Evolutionary conservation across 2,797 vertebrate species (phyloP).

Genomic region (Enoplosus armatus): DNA sequence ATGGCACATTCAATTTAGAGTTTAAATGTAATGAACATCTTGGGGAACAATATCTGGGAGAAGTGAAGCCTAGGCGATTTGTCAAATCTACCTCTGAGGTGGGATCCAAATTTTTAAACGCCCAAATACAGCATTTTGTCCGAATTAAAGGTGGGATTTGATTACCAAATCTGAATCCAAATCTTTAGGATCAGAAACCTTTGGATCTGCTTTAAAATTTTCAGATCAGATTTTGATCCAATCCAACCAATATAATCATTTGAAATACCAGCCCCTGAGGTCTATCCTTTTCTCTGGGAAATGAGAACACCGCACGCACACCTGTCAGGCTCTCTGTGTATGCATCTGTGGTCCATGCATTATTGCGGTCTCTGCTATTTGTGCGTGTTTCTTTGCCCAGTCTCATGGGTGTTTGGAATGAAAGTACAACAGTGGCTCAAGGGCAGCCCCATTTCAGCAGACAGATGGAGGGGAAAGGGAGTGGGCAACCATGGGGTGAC

Average conservation of each 20-base stretch:
- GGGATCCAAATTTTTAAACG: not conserved
- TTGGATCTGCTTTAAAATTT: not conserved
- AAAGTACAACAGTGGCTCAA: not conserved
- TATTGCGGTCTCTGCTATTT: not conserved
- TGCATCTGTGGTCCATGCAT: not conserved
- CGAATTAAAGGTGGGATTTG: not conserved
- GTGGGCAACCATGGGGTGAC: not conserved
- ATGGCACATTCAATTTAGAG: too few relatives aligned
- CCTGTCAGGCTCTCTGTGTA: not conserved
- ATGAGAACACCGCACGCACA: too few relatives aligned
- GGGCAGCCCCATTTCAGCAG: not conserved
- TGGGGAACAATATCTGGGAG: too few relatives aligned
- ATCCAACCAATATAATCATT: not conserved
- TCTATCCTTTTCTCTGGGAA: too few relatives aligned
- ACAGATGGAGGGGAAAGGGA: constrained; percentile 8
- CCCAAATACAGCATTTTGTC: not conserved
- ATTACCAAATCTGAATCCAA: not conserved
- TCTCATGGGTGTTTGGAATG: not conserved
- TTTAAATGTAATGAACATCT: too few relatives aligned
- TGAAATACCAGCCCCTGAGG: not conserved
- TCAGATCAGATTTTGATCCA: not conserved
- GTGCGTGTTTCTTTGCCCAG: constrained; percentile 14
- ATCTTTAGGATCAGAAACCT: not conserved
- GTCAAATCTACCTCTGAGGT: not conserved
- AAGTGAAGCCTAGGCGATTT: not conserved